Base-by-base conservation (phyloP, 2,888 invertebrate species). In the Odontomyia ornata region DNA sequence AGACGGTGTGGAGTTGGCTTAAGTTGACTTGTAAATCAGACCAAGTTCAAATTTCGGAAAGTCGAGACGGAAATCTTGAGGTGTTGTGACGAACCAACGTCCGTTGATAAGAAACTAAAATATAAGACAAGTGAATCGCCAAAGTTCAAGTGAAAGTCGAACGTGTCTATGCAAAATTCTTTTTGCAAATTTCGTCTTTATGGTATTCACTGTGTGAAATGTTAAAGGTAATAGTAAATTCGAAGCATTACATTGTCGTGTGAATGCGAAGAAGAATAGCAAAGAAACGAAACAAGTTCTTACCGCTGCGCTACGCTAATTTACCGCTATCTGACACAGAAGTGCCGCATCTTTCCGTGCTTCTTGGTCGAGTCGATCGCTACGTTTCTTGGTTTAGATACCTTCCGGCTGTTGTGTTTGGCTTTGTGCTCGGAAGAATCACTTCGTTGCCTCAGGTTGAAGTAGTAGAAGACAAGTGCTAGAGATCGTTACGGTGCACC, bases 281-380 rank as follows among this genome's bases (percentile, higher is more conserved):
- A 21, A 72, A 56, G 28, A 52, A 52, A 25, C 28, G 23, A 43
- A 60, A 60, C 21, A 23, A 73, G 57, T 57, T 57, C 18, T 25
- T 21, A 21, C 47, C 21, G 13, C 30, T 47, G 69, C 30, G 69
- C 23, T 46, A 47, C 69, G 69, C 47, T 69, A 69, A 69, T 69
- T 69, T 69, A 73, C 57, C 56, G 80, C 78, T 80, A 80, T 80
- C 76, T 78, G 79, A 72, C 56, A 60, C 72, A 77, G 47, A 77
- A 71, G 72, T 11, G 72, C 28, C 69, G 69, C 36, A 43, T 65
- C 28, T 46, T 65, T 27, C 25, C 71, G 60, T 36, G 69, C 47
- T 71, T 77, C 65, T 77, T 73, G 76, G 71, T 67, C 77, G 56
- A 69, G 46, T 47, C 46, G 47, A 47, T 23, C 47, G 4, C 25